Percentiles rank a stretch among this genome's conserved stretches.
phyloP scores from a whole-genome alignment of 2,797 vertebrate genomes.

The Paramormyrops hopkinsi region DNA sequence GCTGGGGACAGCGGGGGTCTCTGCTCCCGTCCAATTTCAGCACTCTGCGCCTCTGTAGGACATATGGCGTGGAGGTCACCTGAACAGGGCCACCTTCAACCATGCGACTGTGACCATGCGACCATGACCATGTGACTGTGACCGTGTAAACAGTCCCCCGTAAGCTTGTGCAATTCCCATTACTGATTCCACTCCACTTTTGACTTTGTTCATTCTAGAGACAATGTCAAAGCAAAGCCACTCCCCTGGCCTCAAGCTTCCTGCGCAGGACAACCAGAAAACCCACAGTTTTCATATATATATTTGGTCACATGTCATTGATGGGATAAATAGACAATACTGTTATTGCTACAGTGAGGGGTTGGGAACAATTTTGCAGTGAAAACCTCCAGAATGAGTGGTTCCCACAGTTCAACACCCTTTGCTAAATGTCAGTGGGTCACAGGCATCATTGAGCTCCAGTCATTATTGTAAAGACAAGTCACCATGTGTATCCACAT shows the following conservation, averaged over 20 bases:
- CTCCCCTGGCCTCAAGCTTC: neutral
- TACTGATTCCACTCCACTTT: neutral
- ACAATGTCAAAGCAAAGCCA: neutral
- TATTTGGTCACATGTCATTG: neutral
- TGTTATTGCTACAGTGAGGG: neutral
- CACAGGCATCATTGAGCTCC: neutral
- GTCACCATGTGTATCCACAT: neutral
- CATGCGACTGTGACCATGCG: neutral
- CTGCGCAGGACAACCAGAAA: neutral
- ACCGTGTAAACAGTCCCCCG: neutral
- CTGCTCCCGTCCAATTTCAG: neutral
- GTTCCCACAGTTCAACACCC: neutral
- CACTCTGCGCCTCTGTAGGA: neutral
- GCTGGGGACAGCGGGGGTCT: neutral
- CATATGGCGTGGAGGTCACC: slow-evolving; percentile 7
- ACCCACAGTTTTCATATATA: neutral
- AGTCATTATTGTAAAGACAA: neutral
- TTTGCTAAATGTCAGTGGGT: neutral
- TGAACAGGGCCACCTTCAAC: slow-evolving; percentile 4
- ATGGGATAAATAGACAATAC: neutral
- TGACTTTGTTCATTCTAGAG: neutral
- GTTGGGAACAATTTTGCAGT: neutral
- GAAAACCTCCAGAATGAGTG: neutral
- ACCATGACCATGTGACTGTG: neutral
- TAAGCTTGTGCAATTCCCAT: neutral